Percentiles rank a stretch among this genome's conserved stretches.
phyloP scores from a whole-genome alignment of 2,888 invertebrate genomes.

The Morpho deidamia region DNA sequence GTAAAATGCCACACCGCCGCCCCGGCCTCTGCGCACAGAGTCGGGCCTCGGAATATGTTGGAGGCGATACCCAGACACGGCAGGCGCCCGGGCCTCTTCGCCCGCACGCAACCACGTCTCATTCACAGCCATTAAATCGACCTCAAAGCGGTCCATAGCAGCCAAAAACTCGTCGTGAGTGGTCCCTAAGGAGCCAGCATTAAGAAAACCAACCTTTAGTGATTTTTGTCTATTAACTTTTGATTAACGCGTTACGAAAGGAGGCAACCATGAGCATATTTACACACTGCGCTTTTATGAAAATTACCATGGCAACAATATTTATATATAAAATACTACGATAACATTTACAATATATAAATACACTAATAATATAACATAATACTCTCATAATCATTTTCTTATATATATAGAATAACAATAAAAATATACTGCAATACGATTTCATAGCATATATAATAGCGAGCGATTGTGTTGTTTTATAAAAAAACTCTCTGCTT shows the following conservation, averaged over 20 bases:
- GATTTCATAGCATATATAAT: too few species aligned
- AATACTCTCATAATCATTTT: too few species aligned
- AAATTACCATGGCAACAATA: not conserved
- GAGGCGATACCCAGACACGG: too few species aligned
- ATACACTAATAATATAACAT: too few species aligned
- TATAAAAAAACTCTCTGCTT: too few species aligned
- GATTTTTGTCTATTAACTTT: slow-evolving; percentile 1
- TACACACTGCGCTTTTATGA: not conserved
- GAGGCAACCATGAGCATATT: not conserved
- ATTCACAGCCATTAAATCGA: slow-evolving; percentile 15
- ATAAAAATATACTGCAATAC: too few species aligned
- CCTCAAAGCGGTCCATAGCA: not conserved
- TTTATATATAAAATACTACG: too few species aligned
- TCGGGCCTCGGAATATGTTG: not conserved
- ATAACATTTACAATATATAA: too few species aligned
- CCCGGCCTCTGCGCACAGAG: not conserved
- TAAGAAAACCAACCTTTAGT: not conserved
- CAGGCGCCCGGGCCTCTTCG: slow-evolving; percentile 13
- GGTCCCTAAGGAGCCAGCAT: not conserved
- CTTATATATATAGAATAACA: too few species aligned
- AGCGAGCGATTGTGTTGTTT: too few species aligned
- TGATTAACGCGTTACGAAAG: not conserved
- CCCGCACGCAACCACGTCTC: slow-evolving; percentile 15
- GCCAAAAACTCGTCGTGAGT: slow-evolving; percentile 8
- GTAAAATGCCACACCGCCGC: slow-evolving; percentile 14